Base-by-base conservation (phyloP, 2,888 invertebrate genomes). In the Autographa pulchrina region DNA sequence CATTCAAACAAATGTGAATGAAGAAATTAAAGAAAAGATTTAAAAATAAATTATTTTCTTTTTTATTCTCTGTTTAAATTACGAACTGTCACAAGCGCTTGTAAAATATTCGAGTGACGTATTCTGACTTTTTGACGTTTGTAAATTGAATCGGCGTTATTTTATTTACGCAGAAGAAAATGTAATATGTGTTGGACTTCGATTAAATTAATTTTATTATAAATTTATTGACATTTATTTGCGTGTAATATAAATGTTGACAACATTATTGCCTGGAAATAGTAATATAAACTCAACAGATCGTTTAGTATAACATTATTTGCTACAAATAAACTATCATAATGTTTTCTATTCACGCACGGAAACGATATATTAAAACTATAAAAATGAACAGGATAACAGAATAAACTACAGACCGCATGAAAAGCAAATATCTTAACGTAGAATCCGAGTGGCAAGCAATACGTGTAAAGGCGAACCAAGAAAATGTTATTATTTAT, bases 401-500 rank as follows among this genome's bases (percentile, higher is more conserved):
- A 16, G 43, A 43, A 43, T 43, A 43, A 43, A 43, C 48, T 48
- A 43, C 3, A 14, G 16, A 5, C 16, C 48, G n/a, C 41, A 48
- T 54, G 18, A 48, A 20, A 60, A 54, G 18, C 58, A 54, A 41
- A 59, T 60, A 65, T 70, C 31, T 41, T 69, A 18, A 56, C 52
- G 14, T 18, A 18, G 64, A 70, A 56, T 67, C 18, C 16, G 43
- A 25, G 32, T 65, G 32, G 9, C 25, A 32, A 35, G 41, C 56
- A 54, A 66, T 32, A 41, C 68, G n/a, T 32, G 48, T 38, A 38
- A 62, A 64, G 8, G 35, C 52, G 31, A 61, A 52, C 65, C 13
- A 62, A 69, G 60, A 58, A 70, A 64, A 62, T 73, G 69, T 65
- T 80, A 72, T 62, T 43, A 72, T 71, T 68, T 77, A 74, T 62